Evolutionary conservation across 2,113 vertebrate genomes (phyloP).

Genomic region (Anoplopoma fimbria): DNA sequence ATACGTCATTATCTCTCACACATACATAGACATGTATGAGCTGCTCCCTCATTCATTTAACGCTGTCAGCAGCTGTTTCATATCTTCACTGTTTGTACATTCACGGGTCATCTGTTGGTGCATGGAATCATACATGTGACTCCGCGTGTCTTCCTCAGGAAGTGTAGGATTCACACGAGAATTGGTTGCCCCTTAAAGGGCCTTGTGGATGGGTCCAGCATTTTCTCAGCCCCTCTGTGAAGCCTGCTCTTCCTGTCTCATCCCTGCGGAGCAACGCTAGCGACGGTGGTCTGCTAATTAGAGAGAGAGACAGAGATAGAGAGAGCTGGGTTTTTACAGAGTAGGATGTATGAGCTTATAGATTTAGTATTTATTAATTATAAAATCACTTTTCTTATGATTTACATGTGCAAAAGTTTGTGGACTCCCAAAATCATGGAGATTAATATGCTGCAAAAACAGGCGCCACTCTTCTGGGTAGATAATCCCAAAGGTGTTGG

Average conservation of each 20-base stretch:
- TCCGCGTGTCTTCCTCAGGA: constrained; percentile 45
- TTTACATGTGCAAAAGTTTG: not conserved
- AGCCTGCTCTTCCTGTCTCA: constrained; percentile 66
- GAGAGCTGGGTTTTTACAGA: too few relatives aligned
- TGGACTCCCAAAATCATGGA: not conserved
- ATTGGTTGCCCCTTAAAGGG: constrained; percentile 66
- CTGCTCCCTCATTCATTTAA: not conserved
- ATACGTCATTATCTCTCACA: not conserved
- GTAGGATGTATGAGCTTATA: not conserved
- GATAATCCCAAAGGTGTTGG: too few relatives aligned
- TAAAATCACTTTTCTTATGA: not conserved
- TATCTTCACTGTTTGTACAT: constrained; percentile 34
- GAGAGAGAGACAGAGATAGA: not conserved
- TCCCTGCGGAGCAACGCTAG: constrained; percentile 62
- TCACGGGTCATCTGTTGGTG: constrained; percentile 7
- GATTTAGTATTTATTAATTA: not conserved
- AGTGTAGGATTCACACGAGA: constrained; percentile 82
- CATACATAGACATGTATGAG: not conserved
- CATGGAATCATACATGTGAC: constrained; percentile 1
- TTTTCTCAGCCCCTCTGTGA: constrained; percentile 69
- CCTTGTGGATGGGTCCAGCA: constrained; percentile 34
- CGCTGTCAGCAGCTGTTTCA: constrained; percentile 50
- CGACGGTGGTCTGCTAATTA: constrained; percentile 41
- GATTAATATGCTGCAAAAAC: not conserved
- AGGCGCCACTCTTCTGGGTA: too few relatives aligned